phyloP scores from a whole-genome alignment of 2,888 invertebrate genomes.

The Ariolimax columbianus region DNA sequence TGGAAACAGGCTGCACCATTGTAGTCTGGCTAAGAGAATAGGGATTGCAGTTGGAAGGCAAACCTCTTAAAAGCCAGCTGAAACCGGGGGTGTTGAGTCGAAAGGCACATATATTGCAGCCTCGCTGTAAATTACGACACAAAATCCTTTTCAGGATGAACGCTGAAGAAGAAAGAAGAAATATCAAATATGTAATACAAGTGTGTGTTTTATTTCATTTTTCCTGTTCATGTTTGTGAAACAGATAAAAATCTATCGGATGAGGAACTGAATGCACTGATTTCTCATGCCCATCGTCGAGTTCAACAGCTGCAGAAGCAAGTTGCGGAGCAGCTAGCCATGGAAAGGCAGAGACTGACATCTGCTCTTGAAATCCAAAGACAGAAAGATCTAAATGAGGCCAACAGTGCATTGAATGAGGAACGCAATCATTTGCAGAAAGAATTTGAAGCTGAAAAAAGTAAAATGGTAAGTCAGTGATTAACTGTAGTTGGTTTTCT shows the following conservation, averaged over 20 bases:
- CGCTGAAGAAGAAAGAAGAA: too few relatives aligned
- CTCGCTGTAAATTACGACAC: too few relatives aligned
- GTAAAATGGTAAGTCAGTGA: constrained; percentile 79
- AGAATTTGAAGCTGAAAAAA: constrained; percentile 85
- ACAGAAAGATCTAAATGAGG: constrained; percentile 82
- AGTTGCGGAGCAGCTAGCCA: constrained; percentile 84
- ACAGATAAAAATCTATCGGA: constrained; percentile 81
- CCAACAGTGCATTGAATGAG: constrained; percentile 81
- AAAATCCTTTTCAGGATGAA: too few relatives aligned
- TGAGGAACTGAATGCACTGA: constrained; percentile 87
- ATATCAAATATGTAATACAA: too few relatives aligned
- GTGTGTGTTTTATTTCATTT: neutral
- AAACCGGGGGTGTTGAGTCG: too few relatives aligned
- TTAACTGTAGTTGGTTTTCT: too few relatives aligned
- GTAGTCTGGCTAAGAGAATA: too few relatives aligned
- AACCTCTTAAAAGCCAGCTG: too few relatives aligned
- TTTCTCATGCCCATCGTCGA: constrained; percentile 88
- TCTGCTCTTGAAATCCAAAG: constrained; percentile 84
- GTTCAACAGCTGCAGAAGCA: constrained; percentile 88
- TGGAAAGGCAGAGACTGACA: constrained; percentile 81
- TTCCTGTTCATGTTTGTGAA: neutral
- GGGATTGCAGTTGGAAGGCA: too few relatives aligned
- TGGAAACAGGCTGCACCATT: too few relatives aligned
- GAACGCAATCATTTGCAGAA: constrained; percentile 86
- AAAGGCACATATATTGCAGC: too few relatives aligned